Evolutionary conservation across 2,888 invertebrate genomes (phyloP), one percentile per base, ranked within the genome.

Genomic region (Lochmaea capreae): DNA sequence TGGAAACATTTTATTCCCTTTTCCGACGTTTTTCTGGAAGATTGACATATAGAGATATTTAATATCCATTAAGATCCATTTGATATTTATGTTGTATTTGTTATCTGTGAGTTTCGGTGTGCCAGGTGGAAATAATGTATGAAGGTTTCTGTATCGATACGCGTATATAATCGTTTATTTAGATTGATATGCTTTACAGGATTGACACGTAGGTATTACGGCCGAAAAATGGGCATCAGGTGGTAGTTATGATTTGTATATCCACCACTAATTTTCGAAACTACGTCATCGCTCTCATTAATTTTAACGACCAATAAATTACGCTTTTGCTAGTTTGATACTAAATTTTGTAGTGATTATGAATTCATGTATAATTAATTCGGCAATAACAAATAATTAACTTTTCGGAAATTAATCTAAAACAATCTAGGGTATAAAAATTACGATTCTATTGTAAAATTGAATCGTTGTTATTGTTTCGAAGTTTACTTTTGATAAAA

Each of bases 201-300:
- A 67, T 59, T 59, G 67, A 67, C 67, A 59, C 59, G 57, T 59
- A 33, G 26, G 26, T 26, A 59, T 67, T 59, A 67, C 26, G 46
- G 46, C 46, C 59, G 18, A 67, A 67, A 59, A 67, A 58, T 16
- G 59, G 67, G 67, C 16, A 59, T 59, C 67, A 67, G 67, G 67
- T 67, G 67, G 59, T 14, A 43, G 43, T 68, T 61, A 68, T 57
- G 33, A 49, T 68, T 68, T 68, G 39, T 68, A 49, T 61, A 68
- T n/a, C 52, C 49, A 62, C 59, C 68, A 39, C 22, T 62, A 61
- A 68, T 68, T 59, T 59, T 33, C 10, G 59, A 14, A 59, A 33
- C 9, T 42, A 14, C 39, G 43, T 22, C 39, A 39, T 16, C n/a
- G 54, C 39, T 57, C 62, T 18, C 59, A 26, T 54, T 54, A 54